Evolutionary conservation across 2,113 vertebrate genomes (phyloP).

Genomic region (Chaetodon auriga): DNA sequence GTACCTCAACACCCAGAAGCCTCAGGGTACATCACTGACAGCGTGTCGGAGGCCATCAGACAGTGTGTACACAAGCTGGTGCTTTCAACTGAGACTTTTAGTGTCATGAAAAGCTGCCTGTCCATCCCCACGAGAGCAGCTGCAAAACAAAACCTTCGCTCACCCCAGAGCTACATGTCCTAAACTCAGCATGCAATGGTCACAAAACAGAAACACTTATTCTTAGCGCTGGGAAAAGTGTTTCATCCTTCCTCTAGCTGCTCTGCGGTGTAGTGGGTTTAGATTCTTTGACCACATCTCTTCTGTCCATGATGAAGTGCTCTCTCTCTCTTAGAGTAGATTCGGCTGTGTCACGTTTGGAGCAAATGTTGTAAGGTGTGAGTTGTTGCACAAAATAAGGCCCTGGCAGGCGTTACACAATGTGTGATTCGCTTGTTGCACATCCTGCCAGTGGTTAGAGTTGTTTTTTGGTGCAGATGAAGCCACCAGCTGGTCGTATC

Average conservation of each 20-base stretch:
- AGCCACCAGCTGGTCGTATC: background rate
- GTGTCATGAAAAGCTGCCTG: background rate
- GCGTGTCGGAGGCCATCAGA: background rate
- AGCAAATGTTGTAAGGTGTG: background rate
- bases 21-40: constrained; percentile 10
- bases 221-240: background rate
- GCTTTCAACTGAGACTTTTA: background rate
- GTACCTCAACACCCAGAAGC: constrained; percentile 11
- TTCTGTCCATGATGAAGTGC: background rate
- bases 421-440: background rate
- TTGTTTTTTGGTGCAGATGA: background rate
- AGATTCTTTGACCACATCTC: background rate
- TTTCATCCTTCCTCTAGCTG: background rate
- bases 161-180: background rate
- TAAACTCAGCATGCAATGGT: background rate
- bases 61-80: background rate
- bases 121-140: background rate
- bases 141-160: background rate
- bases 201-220: too few relatives aligned
- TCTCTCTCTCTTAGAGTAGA: background rate
- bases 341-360: background rate
- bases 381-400: constrained; percentile 19
- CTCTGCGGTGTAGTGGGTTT: background rate
- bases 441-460: constrained; percentile 21
- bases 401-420: constrained; percentile 20